Evolutionary conservation across 2,113 vertebrate genomes (phyloP).

Genomic region (Cephalopholis sonnerati): DNA sequence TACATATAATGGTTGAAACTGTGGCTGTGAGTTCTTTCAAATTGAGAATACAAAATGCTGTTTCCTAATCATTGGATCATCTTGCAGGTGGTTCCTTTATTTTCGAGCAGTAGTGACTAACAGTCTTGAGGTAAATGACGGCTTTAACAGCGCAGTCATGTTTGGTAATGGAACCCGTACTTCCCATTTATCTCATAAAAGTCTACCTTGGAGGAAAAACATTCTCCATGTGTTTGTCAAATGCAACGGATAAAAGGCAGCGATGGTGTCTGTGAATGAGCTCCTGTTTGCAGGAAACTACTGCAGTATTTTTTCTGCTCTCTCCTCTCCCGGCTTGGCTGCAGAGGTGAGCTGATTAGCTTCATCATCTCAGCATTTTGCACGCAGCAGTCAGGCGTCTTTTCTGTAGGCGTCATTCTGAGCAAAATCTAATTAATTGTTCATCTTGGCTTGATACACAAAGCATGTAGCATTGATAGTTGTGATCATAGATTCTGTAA

Average conservation of each 20-base stretch:
- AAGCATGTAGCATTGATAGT: not conserved
- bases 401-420: conserved; percentile 9
- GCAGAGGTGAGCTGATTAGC: conserved; percentile 11
- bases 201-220: conserved; percentile 34
- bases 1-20: no score
- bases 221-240: conserved; percentile 30
- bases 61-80: conserved; percentile 17
- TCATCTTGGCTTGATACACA: conserved; percentile 5
- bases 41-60: not conserved
- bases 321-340: conserved; percentile 17
- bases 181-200: conserved; percentile 41
- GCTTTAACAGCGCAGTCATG: conserved; percentile 23
- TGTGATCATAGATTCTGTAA: conserved; percentile 16
- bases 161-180: conserved; percentile 28
- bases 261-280: not conserved
- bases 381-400: conserved; percentile 28
- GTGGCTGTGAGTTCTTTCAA: not conserved
- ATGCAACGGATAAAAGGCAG: conserved; percentile 19
- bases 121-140: conserved; percentile 35
- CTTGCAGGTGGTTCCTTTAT: conserved; percentile 21
- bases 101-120: conserved; percentile 13
- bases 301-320: not conserved
- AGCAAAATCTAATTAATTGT: conserved; percentile 53
- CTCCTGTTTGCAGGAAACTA: not conserved
- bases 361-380: conserved; percentile 41